Evolutionary conservation across 2,113 vertebrate species (phyloP).

Genomic region (Bambusicola thoracicus): DNA sequence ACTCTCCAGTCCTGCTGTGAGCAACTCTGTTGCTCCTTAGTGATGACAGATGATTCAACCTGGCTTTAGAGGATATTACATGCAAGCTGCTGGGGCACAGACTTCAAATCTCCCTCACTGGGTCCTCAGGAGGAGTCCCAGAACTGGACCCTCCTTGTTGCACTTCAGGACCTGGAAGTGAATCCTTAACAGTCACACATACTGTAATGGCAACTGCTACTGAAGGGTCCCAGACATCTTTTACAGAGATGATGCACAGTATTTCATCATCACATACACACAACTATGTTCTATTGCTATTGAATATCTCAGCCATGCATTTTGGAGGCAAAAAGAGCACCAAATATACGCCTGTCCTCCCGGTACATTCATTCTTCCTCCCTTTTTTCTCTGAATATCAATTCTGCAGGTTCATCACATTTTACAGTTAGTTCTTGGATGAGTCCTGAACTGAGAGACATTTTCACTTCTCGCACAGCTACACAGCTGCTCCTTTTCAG

Average conservation of each 20-base stretch:
- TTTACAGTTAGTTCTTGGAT: slow-evolving; percentile 41
- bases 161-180: not conserved
- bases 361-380: not conserved
- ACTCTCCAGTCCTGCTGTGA: slow-evolving; percentile 37
- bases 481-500: slow-evolving; percentile 61
- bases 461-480: not conserved
- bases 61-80: not conserved
- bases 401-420: not conserved
- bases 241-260: not conserved
- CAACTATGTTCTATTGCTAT: not conserved
- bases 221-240: not conserved
- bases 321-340: not conserved
- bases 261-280: not conserved
- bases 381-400: not conserved
- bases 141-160: not conserved
- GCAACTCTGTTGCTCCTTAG: not conserved
- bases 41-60: not conserved
- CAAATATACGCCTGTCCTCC: not conserved
- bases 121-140: not conserved
- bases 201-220: not conserved
- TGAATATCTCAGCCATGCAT: not conserved
- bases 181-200: not conserved
- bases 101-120: not conserved
- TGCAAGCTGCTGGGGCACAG: not conserved
- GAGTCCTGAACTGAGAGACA: slow-evolving; percentile 55